phyloP scores from a whole-genome alignment of 2,113 vertebrate genomes.

The Petaurus breviceps region DNA sequence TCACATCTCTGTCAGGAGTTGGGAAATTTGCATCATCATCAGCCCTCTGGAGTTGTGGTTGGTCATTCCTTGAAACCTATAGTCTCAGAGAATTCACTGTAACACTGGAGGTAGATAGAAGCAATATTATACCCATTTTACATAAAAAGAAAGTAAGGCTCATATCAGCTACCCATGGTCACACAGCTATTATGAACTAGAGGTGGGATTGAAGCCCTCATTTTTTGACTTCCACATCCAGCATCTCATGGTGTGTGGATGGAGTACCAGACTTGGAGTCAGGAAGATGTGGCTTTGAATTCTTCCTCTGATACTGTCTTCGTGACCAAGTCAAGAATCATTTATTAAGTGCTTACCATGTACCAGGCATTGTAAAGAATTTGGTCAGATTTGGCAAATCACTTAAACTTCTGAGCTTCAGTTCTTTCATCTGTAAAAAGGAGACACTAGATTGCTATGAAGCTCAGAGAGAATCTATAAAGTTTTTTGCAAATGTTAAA shows the following conservation, averaged over 20 bases:
- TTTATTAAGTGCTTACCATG: neutral
- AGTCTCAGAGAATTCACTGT: neutral
- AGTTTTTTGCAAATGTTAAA: neutral
- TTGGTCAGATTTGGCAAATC: neutral
- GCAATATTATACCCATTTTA: neutral
- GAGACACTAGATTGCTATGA: neutral
- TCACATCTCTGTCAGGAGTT: neutral
- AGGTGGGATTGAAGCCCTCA: neutral
- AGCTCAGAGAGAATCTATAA: neutral
- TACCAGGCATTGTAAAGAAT: no score
- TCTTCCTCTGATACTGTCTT: neutral
- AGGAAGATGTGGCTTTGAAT: neutral
- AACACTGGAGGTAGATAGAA: neutral
- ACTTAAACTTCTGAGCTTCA: neutral
- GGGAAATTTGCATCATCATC: neutral
- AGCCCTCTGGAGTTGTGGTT: neutral
- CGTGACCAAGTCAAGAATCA: neutral
- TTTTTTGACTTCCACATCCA: neutral
- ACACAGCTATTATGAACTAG: neutral
- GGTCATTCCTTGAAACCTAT: neutral
- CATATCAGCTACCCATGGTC: neutral
- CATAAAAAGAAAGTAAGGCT: neutral
- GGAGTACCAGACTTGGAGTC: neutral
- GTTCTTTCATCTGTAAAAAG: neutral
- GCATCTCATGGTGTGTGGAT: neutral